Percentiles rank a stretch among this genome's conserved stretches.
phyloP scores from a whole-genome alignment of 2,797 vertebrate species.

The Sebastes baramenuke region DNA sequence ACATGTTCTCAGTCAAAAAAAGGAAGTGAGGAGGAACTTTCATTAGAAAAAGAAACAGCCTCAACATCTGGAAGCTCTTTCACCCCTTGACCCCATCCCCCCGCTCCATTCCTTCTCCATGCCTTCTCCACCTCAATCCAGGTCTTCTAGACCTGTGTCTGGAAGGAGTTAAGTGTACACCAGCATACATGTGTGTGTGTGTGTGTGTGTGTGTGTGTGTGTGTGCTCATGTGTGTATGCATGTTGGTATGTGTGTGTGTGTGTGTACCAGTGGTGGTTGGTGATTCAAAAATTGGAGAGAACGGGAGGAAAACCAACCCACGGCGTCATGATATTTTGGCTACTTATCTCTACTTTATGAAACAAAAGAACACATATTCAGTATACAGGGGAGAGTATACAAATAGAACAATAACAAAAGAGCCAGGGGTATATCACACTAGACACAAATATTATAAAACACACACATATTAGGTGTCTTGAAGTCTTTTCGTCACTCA shows the following conservation, averaged over 20 bases:
- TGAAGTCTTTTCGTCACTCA: too few relatives aligned
- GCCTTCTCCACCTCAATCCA: constrained; percentile 35
- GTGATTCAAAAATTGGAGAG: not conserved
- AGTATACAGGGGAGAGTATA: rapidly evolving
- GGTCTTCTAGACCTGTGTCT: constrained; percentile 62
- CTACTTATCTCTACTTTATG: too few relatives aligned
- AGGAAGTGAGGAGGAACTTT: constrained; percentile 78
- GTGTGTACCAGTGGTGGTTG: too few relatives aligned
- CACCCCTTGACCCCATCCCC: constrained; percentile 48
- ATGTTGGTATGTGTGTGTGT: not conserved
- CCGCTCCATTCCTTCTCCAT: not conserved
- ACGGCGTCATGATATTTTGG: too few relatives aligned
- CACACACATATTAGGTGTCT: too few relatives aligned
- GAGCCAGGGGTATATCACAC: not conserved
- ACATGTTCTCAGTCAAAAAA: constrained; percentile 29
- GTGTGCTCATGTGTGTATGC: not conserved
- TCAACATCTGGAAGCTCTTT: constrained; percentile 84
- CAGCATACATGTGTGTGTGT: not conserved
- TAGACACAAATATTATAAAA: not conserved
- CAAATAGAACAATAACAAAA: too few relatives aligned
- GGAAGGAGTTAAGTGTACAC: constrained; percentile 72
- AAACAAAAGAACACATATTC: too few relatives aligned
- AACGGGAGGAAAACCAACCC: too few relatives aligned
- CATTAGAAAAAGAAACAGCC: constrained; percentile 70
- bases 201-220: not conserved